phyloP scores from a whole-genome alignment of 2,113 vertebrate genomes.

The Crotalus tigris region DNA sequence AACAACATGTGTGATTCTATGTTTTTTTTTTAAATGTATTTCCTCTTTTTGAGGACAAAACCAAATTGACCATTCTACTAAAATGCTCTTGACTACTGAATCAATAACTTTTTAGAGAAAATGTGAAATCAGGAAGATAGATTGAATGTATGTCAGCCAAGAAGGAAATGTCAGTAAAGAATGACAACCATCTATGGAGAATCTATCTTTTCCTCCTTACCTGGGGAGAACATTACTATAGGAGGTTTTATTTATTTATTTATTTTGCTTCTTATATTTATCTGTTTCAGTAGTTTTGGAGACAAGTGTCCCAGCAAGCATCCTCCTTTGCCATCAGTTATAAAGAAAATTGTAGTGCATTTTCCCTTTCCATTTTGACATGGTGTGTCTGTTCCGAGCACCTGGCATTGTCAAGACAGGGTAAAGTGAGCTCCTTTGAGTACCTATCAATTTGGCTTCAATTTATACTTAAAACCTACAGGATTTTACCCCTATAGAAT shows the following conservation, averaged over 20 bases:
- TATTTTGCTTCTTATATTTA: slow-evolving; percentile 30
- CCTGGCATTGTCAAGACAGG: slow-evolving; percentile 30
- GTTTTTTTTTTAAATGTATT: background rate
- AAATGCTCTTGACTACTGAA: slow-evolving; percentile 3
- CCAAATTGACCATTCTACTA: background rate
- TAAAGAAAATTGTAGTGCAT: slow-evolving; percentile 15
- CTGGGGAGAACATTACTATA: slow-evolving; percentile 7
- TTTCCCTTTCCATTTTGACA: background rate
- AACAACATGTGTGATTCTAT: background rate
- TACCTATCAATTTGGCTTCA: slow-evolving; percentile 18
- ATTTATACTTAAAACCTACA: background rate
- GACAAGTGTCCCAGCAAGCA: slow-evolving; percentile 30
- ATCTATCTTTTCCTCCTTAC: slow-evolving; percentile 33
- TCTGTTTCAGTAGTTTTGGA: slow-evolving; percentile 38
- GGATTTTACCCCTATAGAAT: slow-evolving; percentile 24
- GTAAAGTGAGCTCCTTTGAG: slow-evolving; percentile 23
- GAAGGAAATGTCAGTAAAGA: slow-evolving; percentile 30
- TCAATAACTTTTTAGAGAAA: slow-evolving; percentile 38
- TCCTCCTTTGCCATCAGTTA: slow-evolving; percentile 34
- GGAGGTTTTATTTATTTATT: slow-evolving; percentile 1
- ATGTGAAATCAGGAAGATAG: background rate
- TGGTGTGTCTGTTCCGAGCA: background rate
- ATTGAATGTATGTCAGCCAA: slow-evolving; percentile 36
- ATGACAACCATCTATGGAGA: slow-evolving; percentile 44
- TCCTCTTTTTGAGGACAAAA: background rate